These are phyloP conservation scores for Ceyx melanurus DNA, from an alignment of 2,113 vertebrate species.

Conservation along the genomic window DNA sequence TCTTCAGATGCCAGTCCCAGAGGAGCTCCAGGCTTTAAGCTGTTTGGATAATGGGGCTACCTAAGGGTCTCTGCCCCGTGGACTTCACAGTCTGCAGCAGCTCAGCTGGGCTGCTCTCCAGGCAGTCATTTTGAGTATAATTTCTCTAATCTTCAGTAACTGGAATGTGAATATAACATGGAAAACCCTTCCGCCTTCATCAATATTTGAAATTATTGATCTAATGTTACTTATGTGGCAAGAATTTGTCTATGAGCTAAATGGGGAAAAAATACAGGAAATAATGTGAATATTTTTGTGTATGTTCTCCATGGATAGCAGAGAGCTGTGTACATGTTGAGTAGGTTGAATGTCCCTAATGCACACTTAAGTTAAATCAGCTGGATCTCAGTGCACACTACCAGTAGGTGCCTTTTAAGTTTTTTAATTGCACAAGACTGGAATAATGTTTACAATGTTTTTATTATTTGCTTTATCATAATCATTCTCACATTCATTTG, in stretches of 20 bases:
- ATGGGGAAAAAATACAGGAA: not conserved
- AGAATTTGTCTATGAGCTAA: not conserved
- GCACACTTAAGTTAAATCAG: not conserved
- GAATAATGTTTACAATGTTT: not conserved
- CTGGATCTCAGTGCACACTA: not conserved
- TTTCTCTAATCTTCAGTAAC: not conserved
- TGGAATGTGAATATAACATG: not conserved
- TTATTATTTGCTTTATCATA: not conserved
- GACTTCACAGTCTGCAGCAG: not conserved
- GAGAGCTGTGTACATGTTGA: not conserved
- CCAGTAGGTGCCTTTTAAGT: not conserved
- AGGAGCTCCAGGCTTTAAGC: not conserved
- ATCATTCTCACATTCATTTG: not conserved
- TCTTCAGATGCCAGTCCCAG: not conserved
- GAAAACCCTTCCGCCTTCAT: not conserved
- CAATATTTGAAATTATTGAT: not conserved
- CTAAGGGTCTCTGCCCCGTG: rapidly evolving
- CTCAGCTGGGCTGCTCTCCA: not conserved
- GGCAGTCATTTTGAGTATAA: not conserved
- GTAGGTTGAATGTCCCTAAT: not conserved
- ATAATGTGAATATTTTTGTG: not conserved
- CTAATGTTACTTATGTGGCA: not conserved
- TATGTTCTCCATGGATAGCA: not conserved
- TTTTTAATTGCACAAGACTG: not conserved
- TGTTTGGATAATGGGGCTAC: not conserved